Evolutionary conservation across 1,140 invertebrate genomes (phyloP), one percentile per base, ranked within the genome.

Genomic region (Drosophila melanica): DNA sequence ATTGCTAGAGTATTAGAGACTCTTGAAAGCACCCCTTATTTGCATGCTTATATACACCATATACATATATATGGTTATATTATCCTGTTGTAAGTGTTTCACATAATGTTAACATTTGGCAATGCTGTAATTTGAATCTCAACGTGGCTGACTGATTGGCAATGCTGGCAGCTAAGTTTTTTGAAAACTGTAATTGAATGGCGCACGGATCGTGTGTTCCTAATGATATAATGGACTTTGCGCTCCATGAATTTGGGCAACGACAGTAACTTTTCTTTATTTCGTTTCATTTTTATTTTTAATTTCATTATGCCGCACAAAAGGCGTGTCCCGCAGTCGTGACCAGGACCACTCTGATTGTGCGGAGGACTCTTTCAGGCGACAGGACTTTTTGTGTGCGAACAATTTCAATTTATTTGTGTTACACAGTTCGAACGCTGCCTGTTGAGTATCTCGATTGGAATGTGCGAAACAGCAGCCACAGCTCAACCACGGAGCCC

Each of bases 241-340:
- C 79, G 53, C 42, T 39, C 30, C 39, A 60, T 66, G 67, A 51
- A 53, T 63, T 72, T 65, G 62, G 60, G 79, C 79, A 90, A 90
- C 79, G 90, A 90, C 79, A 90, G 86, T 90, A 82, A 86, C 86
- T 82, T 80, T 82, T 90, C 90, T 90, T 18, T 35, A n/a, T 51
- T 35, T 45, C 8, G 5, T 50, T 6, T 18, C 7, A 3, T 45
- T 51, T 18, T 45, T 45, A 4, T 51, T 18, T 90, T 84, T 90
- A 90, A 90, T 90, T 90, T 90, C 82, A 90, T 90, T 90, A 90
- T 81, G 74, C 69, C 54, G 64, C 74, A 90, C 84, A 89, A 89
- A 79, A 82, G 84, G 82, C 84, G 82, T 78, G 73, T 44, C 81
- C 55, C 47, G 63, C 33, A 50, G 39, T 51, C 41, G 30, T 67